Conservation (phyloP, 2,113 vertebrate species). For the Sceloporus undulatus region DNA sequence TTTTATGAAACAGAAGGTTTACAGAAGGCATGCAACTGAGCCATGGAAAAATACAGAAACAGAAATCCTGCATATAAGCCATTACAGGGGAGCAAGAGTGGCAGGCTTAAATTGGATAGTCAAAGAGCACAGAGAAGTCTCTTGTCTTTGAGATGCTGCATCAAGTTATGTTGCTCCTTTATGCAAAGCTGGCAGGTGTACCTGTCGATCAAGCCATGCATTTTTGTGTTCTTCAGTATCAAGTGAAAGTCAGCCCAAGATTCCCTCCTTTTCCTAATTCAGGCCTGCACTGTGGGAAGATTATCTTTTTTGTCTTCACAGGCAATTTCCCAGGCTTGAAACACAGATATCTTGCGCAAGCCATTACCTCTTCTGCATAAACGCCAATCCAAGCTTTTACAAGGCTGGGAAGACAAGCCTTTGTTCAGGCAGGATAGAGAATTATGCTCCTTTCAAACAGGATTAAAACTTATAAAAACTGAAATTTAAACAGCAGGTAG, state of each 20-base stretch:
- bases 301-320: neutral
- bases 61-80: neutral
- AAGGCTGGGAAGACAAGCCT: neutral
- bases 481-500: neutral
- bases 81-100: neutral
- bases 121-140: neutral
- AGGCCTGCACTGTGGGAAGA: neutral
- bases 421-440: neutral
- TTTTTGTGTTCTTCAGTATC: neutral
- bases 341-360: neutral
- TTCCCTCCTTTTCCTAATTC: neutral
- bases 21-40: too few relatives aligned
- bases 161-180: neutral
- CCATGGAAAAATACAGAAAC: neutral
- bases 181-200: neutral
- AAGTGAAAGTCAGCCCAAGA: neutral
- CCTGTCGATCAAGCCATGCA: neutral
- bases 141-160: neutral
- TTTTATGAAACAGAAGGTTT: too few relatives aligned
- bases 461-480: slow-evolving; percentile 15
- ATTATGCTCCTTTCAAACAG: neutral
- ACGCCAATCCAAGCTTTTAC: neutral
- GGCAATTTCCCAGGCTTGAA: neutral
- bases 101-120: neutral
- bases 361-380: neutral